Base-by-base conservation (phyloP, 1,140 invertebrate genomes). In the Scylla paramamosain region DNA sequence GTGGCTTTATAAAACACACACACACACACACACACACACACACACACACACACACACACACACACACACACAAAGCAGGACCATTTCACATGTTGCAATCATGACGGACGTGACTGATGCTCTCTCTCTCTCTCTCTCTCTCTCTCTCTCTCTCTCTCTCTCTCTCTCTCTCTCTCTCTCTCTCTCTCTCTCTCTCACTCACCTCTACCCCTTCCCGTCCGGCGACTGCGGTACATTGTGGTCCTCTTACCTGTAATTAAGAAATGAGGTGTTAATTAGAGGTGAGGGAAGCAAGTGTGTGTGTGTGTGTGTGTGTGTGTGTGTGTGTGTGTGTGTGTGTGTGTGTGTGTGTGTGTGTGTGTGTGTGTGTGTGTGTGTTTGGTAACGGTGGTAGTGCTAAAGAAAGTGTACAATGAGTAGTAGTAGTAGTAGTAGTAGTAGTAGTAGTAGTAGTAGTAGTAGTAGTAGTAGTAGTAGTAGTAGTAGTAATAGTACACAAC, bases 11-110 rank as follows among this genome's bases (percentile, higher is more conserved):
- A 86, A 25, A 39, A 10, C 28, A 59, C 52, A 59, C 52, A 59
- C 52, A 59, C 52, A 59, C 83, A 86, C 83, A 86, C 83, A 86
- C 83, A 86, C 83, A 86, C 83, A 86, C 83, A 86, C 39, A 39
- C 39, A 59, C 52, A 59, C 52, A 59, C 52, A 59, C 52, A 59
- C 83, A 86, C 83, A 86, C 83, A 86, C 83, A 86, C 83, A 86
- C 83, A 86, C 83, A 86, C 83, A n/a, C 28, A 31, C 39, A 39
- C 39, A 6, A 86, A 10, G 25, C 6, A 31, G 32, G 7, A 31
- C 25, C n/a, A 29, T 31, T 39, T 86, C 25, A 39, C n/a, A 86
- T 31, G 28, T 39, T 86, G 32, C 32, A 86, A 86, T 86, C 25
- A 14, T 28, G 12, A 31, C 25, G 12, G 28, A 31, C 83, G 28